Percentiles rank a stretch among this genome's conserved stretches.
Conservation (phyloP, 2,888 invertebrate genomes). For the Gnatocerus cornutus region DNA sequence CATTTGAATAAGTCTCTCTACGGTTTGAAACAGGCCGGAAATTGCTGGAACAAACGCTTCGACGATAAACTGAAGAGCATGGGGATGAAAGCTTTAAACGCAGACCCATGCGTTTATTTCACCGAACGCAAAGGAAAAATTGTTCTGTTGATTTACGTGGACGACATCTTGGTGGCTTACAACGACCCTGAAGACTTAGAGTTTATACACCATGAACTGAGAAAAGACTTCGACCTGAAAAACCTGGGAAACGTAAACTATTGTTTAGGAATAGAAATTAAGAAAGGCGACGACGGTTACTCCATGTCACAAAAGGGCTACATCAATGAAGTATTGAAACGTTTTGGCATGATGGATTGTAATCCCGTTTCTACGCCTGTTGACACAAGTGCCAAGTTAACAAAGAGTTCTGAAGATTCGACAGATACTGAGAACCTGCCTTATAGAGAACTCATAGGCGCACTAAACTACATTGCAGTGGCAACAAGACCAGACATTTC, state of each 20-base stretch:
- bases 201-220: neutral
- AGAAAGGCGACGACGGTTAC: too few species aligned
- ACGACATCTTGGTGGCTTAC: neutral
- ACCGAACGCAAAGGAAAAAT: too few species aligned
- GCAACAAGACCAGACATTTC: neutral
- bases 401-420: too few species aligned
- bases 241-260: neutral
- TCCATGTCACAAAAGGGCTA: too few species aligned
- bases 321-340: neutral
- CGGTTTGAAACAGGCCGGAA: neutral
- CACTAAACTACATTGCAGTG: neutral
- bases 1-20: neutral
- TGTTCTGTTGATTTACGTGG: neutral
- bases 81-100: too few species aligned
- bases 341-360: neutral
- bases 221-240: neutral
- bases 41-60: neutral
- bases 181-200: neutral
- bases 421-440: too few species aligned
- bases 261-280: neutral
- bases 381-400: neutral
- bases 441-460: too few species aligned
- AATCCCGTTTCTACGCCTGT: neutral
- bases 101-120: too few species aligned
- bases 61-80: too few species aligned